Percentiles rank a stretch among this genome's conserved stretches.
These are phyloP conservation scores for Noctua comes DNA, from an alignment of 2,888 invertebrate genomes.

Conservation along the genomic window DNA sequence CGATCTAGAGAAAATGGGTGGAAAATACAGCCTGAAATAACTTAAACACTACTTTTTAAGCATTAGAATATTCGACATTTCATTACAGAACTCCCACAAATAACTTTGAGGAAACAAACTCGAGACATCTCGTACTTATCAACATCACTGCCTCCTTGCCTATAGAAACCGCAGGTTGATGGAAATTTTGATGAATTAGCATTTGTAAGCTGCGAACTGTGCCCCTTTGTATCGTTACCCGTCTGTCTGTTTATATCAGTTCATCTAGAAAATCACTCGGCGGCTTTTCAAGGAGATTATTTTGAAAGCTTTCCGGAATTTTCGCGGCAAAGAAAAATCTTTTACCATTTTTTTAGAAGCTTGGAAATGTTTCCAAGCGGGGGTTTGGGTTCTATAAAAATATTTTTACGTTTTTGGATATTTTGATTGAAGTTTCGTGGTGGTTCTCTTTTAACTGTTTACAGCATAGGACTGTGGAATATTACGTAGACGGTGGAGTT, in stretches of 20 bases:
- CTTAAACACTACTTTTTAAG: neutral
- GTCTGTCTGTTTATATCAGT: slow-evolving; percentile 14
- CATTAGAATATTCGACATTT: neutral
- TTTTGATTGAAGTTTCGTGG: neutral
- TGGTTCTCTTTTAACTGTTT: neutral
- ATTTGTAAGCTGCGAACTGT: slow-evolving; percentile 25
- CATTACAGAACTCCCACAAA: neutral
- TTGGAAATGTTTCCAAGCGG: neutral
- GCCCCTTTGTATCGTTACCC: slow-evolving; percentile 27
- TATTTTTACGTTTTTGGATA: neutral
- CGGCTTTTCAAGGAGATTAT: slow-evolving; percentile 10
- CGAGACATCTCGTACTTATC: neutral
- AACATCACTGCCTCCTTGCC: slow-evolving; percentile 7
- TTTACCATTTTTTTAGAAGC: slow-evolving; percentile 14
- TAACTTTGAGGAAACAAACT: neutral
- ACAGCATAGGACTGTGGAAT: neutral
- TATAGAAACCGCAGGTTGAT: slow-evolving; percentile 19
- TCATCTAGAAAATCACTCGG: slow-evolving; percentile 39
- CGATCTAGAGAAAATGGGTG: neutral
- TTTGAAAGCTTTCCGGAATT: slow-evolving; percentile 1
- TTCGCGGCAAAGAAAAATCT: neutral
- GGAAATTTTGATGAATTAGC: slow-evolving; percentile 32
- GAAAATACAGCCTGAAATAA: neutral
- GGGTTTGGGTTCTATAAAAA: neutral
- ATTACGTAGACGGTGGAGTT: neutral